Evolutionary conservation across 1,140 invertebrate species (phyloP).

Genomic region (Stegodyphus mimosarum): DNA sequence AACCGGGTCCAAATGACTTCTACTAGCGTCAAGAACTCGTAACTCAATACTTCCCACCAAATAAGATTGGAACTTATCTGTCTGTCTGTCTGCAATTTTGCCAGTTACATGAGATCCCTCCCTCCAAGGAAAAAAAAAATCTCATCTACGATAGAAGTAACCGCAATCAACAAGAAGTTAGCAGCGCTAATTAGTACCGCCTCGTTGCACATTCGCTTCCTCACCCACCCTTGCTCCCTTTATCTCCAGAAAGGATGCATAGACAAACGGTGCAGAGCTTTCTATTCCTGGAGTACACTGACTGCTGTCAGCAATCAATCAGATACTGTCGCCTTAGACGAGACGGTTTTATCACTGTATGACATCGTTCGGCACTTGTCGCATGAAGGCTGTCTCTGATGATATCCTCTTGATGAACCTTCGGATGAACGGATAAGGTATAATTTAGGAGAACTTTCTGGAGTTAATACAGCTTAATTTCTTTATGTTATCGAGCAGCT

Average conservation of each 20-base stretch:
- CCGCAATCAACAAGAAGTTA: slow-evolving; percentile 51
- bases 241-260: no score
- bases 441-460: no score
- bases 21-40: slow-evolving; percentile 36
- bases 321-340: not conserved
- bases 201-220: slow-evolving; percentile 44
- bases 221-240: not conserved
- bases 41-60: slow-evolving; percentile 37
- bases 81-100: slow-evolving; percentile 40
- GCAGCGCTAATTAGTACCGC: slow-evolving; percentile 49
- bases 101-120: not conserved
- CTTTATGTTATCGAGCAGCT: no score
- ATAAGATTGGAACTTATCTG: slow-evolving; percentile 41
- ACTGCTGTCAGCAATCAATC: not conserved
- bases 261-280: not conserved
- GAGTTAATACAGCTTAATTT: no score
- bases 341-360: not conserved
- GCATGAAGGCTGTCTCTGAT: not conserved
- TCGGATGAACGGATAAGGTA: no score
- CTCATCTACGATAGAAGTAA: slow-evolving; percentile 17
- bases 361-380: not conserved
- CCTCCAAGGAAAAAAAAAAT: no score
- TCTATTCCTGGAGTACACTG: not conserved
- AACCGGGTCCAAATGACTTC: slow-evolving; percentile 8
- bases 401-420: not conserved